These are phyloP conservation scores for Plagodis pulveraria DNA, from an alignment of 2,888 invertebrate genomes.

Conservation along the genomic window DNA sequence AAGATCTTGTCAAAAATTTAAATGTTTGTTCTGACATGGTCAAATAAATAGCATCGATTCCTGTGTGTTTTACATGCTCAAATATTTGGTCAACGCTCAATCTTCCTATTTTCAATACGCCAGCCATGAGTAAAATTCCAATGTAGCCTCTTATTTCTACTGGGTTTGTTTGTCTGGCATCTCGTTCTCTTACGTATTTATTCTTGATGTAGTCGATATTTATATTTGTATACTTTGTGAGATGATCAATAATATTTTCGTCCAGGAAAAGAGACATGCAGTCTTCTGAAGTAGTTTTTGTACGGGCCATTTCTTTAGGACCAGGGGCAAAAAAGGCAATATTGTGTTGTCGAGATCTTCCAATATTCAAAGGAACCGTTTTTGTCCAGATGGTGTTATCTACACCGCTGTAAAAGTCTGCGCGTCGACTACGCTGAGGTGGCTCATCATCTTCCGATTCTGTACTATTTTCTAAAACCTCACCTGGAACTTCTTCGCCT, in stretches of 20 bases:
- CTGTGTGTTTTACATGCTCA: neutral
- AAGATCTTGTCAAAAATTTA: neutral
- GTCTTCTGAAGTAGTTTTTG: neutral
- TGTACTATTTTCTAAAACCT: too few species aligned
- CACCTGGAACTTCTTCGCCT: constrained; percentile 1
- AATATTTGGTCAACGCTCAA: neutral
- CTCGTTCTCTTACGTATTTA: too few species aligned
- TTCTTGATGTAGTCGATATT: too few species aligned
- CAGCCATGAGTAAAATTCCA: too few species aligned
- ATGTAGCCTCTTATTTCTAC: too few species aligned
- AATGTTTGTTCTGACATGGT: neutral
- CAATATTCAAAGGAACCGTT: neutral
- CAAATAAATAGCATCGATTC: neutral
- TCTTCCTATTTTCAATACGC: neutral
- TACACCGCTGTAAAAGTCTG: neutral
- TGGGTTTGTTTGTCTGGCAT: too few species aligned
- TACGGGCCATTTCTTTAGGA: neutral
- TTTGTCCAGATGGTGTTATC: neutral
- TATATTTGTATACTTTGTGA: too few species aligned
- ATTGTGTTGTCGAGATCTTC: neutral
- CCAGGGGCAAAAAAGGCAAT: neutral
- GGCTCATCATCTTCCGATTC: neutral
- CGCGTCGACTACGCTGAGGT: neutral
- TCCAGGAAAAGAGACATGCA: neutral
- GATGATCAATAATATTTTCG: neutral